These are phyloP conservation scores for Poeciliopsis gracilis DNA, from an alignment of 2,797 vertebrate species.

Conservation along the genomic window DNA sequence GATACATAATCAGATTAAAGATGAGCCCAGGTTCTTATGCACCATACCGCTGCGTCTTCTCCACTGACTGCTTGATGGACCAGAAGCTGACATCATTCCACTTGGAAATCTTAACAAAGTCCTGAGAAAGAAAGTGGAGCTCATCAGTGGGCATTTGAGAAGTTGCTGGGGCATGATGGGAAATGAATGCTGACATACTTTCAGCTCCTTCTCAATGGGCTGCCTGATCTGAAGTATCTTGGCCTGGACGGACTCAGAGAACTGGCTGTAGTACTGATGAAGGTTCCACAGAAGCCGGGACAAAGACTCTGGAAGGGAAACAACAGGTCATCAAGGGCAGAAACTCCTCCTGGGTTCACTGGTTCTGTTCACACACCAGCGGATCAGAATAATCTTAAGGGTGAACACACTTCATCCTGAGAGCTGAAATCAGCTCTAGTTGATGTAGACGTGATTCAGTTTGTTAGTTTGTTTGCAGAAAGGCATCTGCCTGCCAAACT, in stretches of 20 bases:
- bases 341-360: not conserved
- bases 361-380: not conserved
- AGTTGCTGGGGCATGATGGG: not conserved
- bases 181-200: slow-evolving; percentile 74
- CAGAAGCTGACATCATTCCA: slow-evolving; percentile 99
- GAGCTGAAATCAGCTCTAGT: no score
- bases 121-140: slow-evolving; percentile 74
- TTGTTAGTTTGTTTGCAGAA: no score
- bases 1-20: not conserved
- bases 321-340: not conserved
- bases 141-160: not conserved
- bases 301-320: slow-evolving; percentile 79
- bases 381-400: not conserved
- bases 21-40: accelerated
- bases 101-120: slow-evolving; percentile 96
- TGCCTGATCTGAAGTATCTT: slow-evolving; percentile 87
- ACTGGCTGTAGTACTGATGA: slow-evolving; percentile 93
- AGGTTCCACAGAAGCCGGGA: slow-evolving; percentile 94
- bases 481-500: no score
- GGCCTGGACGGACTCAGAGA: slow-evolving; percentile 84
- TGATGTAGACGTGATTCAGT: no score
- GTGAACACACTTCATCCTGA: no score
- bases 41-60: slow-evolving; percentile 94
- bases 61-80: slow-evolving; percentile 97
- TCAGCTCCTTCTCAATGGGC: slow-evolving; percentile 96